A percentile compares a stretch with the other conserved stretches of the same genome.
phyloP scores from a whole-genome alignment of 2,888 invertebrate genomes.

The Alentia gelatinosa region DNA sequence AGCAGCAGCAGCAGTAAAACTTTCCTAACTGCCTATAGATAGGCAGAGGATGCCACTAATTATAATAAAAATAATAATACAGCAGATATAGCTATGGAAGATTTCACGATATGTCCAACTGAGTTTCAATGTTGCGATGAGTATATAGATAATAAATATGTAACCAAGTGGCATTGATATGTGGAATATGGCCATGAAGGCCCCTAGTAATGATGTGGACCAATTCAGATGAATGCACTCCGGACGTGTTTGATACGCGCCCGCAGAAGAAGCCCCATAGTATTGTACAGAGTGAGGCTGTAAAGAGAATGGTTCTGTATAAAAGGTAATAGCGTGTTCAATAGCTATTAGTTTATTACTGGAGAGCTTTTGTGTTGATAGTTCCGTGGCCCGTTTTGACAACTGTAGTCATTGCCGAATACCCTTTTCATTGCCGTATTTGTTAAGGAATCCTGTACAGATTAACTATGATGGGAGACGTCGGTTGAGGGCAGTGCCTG shows the following conservation, averaged over 20 bases:
- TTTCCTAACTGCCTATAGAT: not conserved
- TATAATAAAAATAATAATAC: not conserved
- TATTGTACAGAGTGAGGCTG: not conserved
- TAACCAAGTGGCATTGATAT: not conserved
- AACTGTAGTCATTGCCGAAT: not conserved
- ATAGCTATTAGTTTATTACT: not conserved
- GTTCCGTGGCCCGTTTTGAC: not conserved
- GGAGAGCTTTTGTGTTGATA: conserved; percentile 15
- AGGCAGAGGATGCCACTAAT: not conserved
- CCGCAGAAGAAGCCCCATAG: not conserved
- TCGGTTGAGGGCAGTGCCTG: conserved; percentile 22
- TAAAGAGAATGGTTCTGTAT: conserved; percentile 6
- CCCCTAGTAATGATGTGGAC: not conserved
- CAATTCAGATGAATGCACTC: not conserved
- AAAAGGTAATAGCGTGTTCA: conserved; percentile 9
- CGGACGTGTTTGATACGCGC: not conserved
- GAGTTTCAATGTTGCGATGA: no score
- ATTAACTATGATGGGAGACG: conserved; percentile 20
- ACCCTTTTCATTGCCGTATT: not conserved
- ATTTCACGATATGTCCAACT: not conserved
- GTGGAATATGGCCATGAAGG: not conserved
- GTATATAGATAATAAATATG: not conserved
- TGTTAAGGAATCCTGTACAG: conserved; percentile 34
- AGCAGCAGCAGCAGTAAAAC: not conserved
- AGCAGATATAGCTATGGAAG: not conserved